Evolutionary conservation across 2,113 vertebrate species (phyloP).

Genomic region (Erpornis zantholeuca): DNA sequence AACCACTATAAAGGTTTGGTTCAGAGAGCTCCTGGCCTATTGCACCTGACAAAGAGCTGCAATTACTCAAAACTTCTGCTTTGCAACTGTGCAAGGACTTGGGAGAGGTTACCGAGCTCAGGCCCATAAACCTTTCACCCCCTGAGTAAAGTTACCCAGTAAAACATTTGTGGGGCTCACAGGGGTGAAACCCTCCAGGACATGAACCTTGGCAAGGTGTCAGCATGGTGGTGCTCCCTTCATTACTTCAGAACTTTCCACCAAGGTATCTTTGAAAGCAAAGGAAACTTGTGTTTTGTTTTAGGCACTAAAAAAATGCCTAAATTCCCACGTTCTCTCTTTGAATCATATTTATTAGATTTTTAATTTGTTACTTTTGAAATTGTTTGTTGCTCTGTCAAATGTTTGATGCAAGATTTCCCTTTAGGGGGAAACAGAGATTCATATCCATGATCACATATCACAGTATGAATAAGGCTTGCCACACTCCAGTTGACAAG

Average conservation of each 20-base stretch:
- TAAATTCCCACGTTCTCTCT: not conserved
- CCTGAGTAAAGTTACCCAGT: not conserved
- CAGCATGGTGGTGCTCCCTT: not conserved
- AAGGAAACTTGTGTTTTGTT: not conserved
- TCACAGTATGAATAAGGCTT: slow-evolving; percentile 24
- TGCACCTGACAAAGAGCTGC: not conserved
- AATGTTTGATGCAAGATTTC: slow-evolving; percentile 44
- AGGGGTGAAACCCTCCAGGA: not conserved
- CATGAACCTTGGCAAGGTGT: not conserved
- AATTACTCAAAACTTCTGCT: not conserved
- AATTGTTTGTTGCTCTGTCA: slow-evolving; percentile 30
- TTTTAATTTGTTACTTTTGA: slow-evolving; percentile 45
- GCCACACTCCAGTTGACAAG: slow-evolving; percentile 23
- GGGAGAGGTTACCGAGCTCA: not conserved
- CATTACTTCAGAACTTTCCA: not conserved
- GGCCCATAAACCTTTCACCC: not conserved
- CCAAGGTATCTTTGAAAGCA: not conserved
- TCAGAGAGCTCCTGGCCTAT: not conserved
- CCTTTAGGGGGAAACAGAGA: slow-evolving; percentile 34
- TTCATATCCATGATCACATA: not conserved
- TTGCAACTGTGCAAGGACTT: not conserved
- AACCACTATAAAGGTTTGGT: not conserved
- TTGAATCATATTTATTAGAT: slow-evolving; percentile 38
- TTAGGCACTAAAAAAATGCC: not conserved
- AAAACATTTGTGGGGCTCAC: not conserved